These are phyloP conservation scores for Bombus pyrosoma DNA, from an alignment of 1,140 invertebrate species.

Conservation along the genomic window DNA sequence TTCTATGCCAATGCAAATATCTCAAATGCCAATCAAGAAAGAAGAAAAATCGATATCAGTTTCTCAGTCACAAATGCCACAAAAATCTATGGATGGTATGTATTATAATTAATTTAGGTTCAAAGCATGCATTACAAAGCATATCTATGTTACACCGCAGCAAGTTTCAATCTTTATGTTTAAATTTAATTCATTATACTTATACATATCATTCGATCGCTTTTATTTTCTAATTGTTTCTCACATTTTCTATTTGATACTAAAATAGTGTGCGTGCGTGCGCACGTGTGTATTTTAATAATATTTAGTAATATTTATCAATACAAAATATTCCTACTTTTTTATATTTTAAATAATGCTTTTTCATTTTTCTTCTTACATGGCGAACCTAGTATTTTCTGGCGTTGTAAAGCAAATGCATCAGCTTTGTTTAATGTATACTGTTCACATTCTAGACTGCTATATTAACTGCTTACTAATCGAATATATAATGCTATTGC, in stretches of 20 bases:
- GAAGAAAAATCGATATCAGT: conserved; percentile 81
- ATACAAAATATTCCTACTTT: neutral
- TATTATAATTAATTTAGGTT: conserved; percentile 44
- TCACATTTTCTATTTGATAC: neutral
- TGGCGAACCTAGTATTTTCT: neutral
- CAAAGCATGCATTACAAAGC: conserved; percentile 7
- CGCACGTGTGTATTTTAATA: neutral
- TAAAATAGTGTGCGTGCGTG: neutral
- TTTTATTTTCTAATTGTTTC: neutral
- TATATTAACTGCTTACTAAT: conserved; percentile 77
- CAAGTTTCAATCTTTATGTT: conserved; percentile 8
- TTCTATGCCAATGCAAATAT: conserved; percentile 79
- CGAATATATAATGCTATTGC: conserved; percentile 64
- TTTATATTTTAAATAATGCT: neutral
- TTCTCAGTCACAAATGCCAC: conserved; percentile 73
- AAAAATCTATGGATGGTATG: conserved; percentile 80
- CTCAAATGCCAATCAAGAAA: conserved; percentile 83
- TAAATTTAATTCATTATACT: neutral
- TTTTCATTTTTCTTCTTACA: neutral
- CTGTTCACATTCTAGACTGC: conserved; percentile 28
- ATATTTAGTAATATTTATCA: neutral
- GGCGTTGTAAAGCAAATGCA: neutral
- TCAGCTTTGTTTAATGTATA: neutral
- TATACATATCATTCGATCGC: neutral
- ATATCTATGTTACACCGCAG: neutral